Percentiles rank a stretch among this genome's conserved stretches.
These are phyloP conservation scores for Cantharis rustica DNA, from an alignment of 2,888 invertebrate species.

Conservation along the genomic window DNA sequence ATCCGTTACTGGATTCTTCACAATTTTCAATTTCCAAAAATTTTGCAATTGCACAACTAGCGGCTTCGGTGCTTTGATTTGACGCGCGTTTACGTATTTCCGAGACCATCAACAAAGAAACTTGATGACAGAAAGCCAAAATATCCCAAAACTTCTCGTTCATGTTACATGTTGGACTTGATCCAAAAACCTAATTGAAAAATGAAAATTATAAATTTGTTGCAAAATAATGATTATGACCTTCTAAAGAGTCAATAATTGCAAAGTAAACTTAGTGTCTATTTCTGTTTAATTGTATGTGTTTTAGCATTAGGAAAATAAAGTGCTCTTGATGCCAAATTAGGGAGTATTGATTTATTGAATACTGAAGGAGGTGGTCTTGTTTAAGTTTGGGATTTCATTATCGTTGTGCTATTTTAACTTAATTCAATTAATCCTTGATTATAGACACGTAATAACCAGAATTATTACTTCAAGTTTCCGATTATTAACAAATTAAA, in stretches of 20 bases:
- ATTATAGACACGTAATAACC: not conserved
- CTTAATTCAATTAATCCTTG: not conserved
- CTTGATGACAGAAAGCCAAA: constrained; percentile 90
- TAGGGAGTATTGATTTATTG: not conserved
- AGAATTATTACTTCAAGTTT: not conserved
- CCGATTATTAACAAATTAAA: no score
- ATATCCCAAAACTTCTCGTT: constrained; percentile 97
- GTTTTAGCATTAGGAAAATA: not conserved
- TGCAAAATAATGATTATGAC: not conserved
- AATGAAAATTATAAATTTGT: not conserved
- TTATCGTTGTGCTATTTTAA: not conserved
- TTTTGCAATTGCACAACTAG: constrained; percentile 95
- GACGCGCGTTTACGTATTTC: constrained; percentile 94
- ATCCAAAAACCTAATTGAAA: constrained; percentile 81
- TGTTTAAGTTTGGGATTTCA: not conserved
- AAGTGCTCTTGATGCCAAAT: not conserved
- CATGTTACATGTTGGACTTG: constrained; percentile 93
- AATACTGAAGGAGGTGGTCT: not conserved
- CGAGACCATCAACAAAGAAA: constrained; percentile 94
- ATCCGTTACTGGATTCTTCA: constrained; percentile 94
- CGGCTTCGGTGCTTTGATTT: constrained; percentile 94
- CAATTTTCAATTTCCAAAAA: constrained; percentile 95
- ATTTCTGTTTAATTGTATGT: not conserved
- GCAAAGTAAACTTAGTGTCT: not conserved
- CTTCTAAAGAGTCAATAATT: not conserved